These are phyloP conservation scores for Discoglossus pictus DNA, from an alignment of 2,797 vertebrate species.

Conservation along the genomic window DNA sequence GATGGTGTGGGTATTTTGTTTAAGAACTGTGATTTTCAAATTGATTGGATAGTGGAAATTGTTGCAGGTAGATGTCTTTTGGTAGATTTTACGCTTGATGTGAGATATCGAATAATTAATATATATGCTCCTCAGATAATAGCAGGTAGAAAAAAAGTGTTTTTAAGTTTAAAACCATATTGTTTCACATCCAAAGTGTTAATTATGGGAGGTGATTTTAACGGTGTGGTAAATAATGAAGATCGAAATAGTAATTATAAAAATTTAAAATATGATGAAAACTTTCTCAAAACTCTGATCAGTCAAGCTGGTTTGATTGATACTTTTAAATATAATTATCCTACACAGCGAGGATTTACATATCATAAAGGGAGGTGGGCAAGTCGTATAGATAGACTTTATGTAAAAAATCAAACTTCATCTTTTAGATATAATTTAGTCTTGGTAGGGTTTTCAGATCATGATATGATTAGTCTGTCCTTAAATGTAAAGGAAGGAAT, in stretches of 20 bases:
- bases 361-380: neutral
- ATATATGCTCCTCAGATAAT: conserved; percentile 12
- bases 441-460: neutral
- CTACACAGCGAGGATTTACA: neutral
- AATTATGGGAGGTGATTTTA: neutral
- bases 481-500: neutral
- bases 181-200: conserved; percentile 3
- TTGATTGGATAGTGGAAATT: too few relatives aligned
- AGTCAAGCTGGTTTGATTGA: conserved; percentile 1
- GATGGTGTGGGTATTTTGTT: too few relatives aligned
- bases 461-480: neutral
- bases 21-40: too few relatives aligned
- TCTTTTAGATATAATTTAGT: neutral
- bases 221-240: neutral
- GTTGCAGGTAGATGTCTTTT: neutral
- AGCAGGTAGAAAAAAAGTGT: conserved; percentile 12
- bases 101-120: conserved; percentile 12
- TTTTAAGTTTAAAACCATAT: conserved; percentile 5
- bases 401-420: neutral
- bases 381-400: neutral
- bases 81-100: neutral
- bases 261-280: too few relatives aligned
- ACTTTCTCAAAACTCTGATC: too few relatives aligned
- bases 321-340: neutral
- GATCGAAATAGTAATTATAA: neutral